Evolutionary conservation across 2,797 vertebrate genomes (phyloP), one percentile per base, ranked within the genome.

Genomic region (Trachurus trachurus): DNA sequence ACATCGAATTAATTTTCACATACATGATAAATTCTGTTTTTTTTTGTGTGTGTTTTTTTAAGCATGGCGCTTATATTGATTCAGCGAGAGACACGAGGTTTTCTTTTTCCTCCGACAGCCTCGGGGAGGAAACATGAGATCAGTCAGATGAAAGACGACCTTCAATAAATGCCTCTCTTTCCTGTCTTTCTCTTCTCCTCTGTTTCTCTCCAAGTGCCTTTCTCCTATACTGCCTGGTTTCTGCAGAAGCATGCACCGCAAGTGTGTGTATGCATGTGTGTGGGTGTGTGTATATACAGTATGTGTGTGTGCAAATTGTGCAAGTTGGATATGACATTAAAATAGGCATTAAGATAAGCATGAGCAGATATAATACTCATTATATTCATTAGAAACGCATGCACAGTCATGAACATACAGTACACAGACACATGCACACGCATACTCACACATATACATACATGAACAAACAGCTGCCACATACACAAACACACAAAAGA

Each of bases 221-320:
- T 59, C 42, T 22, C 53, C 50, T 26, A 26, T 77, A 45, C 72
- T 59, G 71, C 84, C 31, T 74, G 42, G 54, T 74, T 81, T 79
- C 31, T 71, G 39, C 53, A 54, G 31, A 29, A 74, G 92, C 94
- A 93, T 93, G 89, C 95, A 94, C 85, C 93, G 84, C 90, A 91
- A 94, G 59, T 49, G 49, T 21, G 34, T 62, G 10, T 37, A 31
- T 64, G 19, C 22, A 9, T n/a, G 9, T 54, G 45, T 40, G 44
- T 39, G 31, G 56, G 31, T 40, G 52, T 66, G 58, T 53, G 54
- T 52, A n/a, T n/a, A n/a, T n/a, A n/a, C n/a, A n/a, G n/a, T n/a
- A n/a, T 40, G 52, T 66, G 58, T 37, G 42, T 67, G 8, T 21
- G 2, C 37, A 44, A 56, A 47, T 4, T 49, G 26, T 53, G 19